Percentiles rank a stretch among this genome's conserved stretches.
These are phyloP conservation scores for Crypturellus tataupa DNA, from an alignment of 2,797 vertebrate genomes.

Conservation along the genomic window DNA sequence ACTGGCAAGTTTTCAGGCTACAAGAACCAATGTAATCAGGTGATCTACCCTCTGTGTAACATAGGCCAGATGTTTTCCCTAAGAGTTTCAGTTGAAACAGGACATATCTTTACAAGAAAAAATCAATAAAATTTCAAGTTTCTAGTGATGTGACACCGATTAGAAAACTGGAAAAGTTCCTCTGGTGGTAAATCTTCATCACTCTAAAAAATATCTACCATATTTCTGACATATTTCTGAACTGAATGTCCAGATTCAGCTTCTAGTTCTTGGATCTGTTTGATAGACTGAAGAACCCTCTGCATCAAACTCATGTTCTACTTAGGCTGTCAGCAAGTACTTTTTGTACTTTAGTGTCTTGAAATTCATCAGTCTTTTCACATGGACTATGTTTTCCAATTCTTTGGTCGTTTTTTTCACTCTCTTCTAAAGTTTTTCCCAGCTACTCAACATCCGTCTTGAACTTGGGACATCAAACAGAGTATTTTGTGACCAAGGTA, in stretches of 20 bases:
- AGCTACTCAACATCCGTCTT: background rate
- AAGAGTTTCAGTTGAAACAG: background rate
- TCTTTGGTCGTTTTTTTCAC: background rate
- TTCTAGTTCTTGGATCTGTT: background rate
- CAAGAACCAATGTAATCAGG: background rate
- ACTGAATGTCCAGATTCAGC: background rate
- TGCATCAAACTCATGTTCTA: background rate
- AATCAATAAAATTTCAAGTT: background rate
- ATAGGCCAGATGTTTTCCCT: background rate
- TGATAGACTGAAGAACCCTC: background rate
- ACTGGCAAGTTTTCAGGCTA: background rate
- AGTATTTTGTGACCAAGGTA: background rate
- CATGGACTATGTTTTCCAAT: background rate
- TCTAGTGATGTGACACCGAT: background rate
- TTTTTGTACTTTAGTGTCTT: background rate
- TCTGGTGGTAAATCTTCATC: background rate
- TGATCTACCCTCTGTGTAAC: background rate
- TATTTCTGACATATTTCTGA: background rate
- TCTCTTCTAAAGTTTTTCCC: background rate
- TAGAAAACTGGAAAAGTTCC: background rate
- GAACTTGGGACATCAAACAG: background rate
- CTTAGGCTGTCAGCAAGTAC: background rate
- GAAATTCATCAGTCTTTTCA: background rate
- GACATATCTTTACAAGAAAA: background rate
- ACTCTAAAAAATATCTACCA: background rate